Conservation (phyloP, 1,140 invertebrate species). For the Cydia splendana region DNA sequence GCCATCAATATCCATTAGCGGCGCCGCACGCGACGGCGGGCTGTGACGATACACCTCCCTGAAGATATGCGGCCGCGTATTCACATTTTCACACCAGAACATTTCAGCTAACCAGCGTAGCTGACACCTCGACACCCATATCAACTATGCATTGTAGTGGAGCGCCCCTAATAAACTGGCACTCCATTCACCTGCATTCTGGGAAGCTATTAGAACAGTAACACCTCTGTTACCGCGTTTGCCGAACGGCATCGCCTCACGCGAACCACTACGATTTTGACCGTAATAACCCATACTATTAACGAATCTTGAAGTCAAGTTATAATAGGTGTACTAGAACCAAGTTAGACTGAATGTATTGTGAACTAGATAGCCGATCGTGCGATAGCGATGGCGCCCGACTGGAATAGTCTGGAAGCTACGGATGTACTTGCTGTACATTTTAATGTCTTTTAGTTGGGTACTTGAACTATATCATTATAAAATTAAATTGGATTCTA, state of each 20-base stretch:
- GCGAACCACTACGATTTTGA: background rate
- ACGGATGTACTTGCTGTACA: background rate
- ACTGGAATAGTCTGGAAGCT: constrained; percentile 30
- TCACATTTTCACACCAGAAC: background rate
- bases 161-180: background rate
- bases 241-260: background rate
- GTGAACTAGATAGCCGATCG: constrained; percentile 1
- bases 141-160: background rate
- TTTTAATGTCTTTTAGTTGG: background rate
- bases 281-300: background rate
- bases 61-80: constrained; percentile 22
- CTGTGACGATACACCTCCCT: constrained; percentile 30
- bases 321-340: background rate
- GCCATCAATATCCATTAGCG: constrained; percentile 77
- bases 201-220: background rate
- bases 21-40: constrained; percentile 70
- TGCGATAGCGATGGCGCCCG: constrained; percentile 15
- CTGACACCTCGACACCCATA: background rate
- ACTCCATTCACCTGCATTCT: background rate
- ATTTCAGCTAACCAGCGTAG: constrained; percentile 8
- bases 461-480: background rate
- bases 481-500: background rate
- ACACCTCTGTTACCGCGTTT: background rate
- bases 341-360: background rate
- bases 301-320: background rate